These are phyloP conservation scores for Hymenochirus boettgeri DNA, from an alignment of 2,113 vertebrate species.

Conservation along the genomic window DNA sequence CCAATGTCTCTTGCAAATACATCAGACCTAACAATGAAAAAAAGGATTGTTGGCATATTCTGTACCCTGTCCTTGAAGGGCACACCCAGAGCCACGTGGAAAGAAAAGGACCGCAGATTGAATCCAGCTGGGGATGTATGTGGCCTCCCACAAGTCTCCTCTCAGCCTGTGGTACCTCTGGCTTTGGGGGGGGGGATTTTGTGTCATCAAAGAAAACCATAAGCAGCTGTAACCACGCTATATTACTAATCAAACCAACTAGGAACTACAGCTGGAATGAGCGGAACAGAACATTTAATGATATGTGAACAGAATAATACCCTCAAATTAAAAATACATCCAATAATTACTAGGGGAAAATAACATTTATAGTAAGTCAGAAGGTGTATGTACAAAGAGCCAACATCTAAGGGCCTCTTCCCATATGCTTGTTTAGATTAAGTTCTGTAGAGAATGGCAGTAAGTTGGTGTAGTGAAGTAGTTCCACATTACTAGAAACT, in stretches of 20 bases:
- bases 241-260: background rate
- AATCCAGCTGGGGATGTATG: constrained; percentile 10
- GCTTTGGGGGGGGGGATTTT: background rate
- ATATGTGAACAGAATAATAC: too few relatives aligned
- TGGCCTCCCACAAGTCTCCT: constrained; percentile 7
- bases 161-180: background rate
- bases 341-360: too few relatives aligned
- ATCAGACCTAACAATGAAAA: constrained; percentile 29
- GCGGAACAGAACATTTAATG: too few relatives aligned
- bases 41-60: constrained; percentile 8
- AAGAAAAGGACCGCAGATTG: constrained; percentile 11
- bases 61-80: constrained; percentile 11
- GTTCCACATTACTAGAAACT: too few relatives aligned
- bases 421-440: too few relatives aligned
- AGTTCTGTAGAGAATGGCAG: too few relatives aligned
- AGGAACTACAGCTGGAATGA: background rate
- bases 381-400: too few relatives aligned
- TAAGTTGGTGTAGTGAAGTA: too few relatives aligned
- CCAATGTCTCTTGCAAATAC: constrained; percentile 10
- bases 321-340: too few relatives aligned
- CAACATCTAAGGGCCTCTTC: too few relatives aligned
- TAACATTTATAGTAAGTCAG: too few relatives aligned
- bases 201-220: background rate
- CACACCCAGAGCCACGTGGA: constrained; percentile 42
- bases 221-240: background rate